A percentile compares a stretch with the other conserved stretches of the same genome.
Conservation (phyloP, 2,797 vertebrate species). For the Gadopsis marmoratus region DNA sequence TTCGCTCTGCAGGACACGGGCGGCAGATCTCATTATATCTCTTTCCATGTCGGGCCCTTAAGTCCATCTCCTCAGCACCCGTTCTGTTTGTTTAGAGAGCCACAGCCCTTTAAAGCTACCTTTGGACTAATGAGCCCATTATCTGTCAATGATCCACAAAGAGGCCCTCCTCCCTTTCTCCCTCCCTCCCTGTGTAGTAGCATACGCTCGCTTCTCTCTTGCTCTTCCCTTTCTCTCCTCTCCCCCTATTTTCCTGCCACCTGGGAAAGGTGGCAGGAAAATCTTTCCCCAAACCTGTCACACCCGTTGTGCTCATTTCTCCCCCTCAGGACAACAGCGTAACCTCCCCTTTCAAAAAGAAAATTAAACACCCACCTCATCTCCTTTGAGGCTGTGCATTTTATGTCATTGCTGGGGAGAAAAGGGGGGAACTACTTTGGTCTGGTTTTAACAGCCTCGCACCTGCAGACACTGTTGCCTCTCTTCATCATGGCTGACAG, state of each 20-base stretch:
- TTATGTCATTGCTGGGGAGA: constrained; percentile 67
- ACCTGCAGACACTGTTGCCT: constrained; percentile 73
- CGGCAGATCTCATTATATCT: constrained; percentile 85
- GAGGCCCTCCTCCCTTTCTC: constrained; percentile 72
- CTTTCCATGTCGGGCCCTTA: constrained; percentile 85
- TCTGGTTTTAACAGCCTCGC: constrained; percentile 78
- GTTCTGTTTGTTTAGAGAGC: constrained; percentile 87
- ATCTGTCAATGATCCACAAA: constrained; percentile 88
- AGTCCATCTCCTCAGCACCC: constrained; percentile 82
- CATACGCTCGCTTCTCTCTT: constrained; percentile 41
- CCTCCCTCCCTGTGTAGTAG: constrained; percentile 58
- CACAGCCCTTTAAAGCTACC: constrained; percentile 84
- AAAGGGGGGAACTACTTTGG: constrained; percentile 54
- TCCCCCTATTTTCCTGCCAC: constrained; percentile 56
- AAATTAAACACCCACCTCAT: constrained; percentile 42
- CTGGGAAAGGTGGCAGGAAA: too few species aligned
- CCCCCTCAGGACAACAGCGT: constrained; percentile 60
- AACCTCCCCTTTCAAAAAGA: constrained; percentile 69
- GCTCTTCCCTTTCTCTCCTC: constrained; percentile 37
- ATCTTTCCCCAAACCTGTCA: constrained; percentile 61
- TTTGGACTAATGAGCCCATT: constrained; percentile 88
- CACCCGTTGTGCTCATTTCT: constrained; percentile 66
- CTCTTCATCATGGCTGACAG: constrained; percentile 70
- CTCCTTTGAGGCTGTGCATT: constrained; percentile 67
- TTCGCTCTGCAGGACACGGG: constrained; percentile 59